A percentile compares a stretch with the other conserved stretches of the same genome.
These are phyloP conservation scores for Petrocephalus zakoni DNA, from an alignment of 2,113 vertebrate species.

Conservation along the genomic window DNA sequence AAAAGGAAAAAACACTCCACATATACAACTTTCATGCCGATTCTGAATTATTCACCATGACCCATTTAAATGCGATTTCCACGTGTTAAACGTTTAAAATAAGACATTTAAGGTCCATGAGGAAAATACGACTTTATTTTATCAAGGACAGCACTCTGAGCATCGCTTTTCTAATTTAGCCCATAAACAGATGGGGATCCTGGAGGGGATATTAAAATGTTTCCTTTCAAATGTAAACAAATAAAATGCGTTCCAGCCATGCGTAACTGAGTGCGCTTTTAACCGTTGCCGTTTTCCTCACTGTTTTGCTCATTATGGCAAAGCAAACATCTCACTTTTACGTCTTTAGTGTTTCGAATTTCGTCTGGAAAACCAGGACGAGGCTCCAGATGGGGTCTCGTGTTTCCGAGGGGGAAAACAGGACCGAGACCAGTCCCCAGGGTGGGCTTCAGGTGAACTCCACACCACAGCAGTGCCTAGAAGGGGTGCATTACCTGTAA, in stretches of 20 bases:
- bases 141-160: background rate
- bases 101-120: background rate
- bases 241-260: conserved; percentile 19
- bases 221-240: conserved; percentile 19
- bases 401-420: background rate
- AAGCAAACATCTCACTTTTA: conserved; percentile 5
- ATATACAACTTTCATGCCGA: background rate
- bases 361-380: background rate
- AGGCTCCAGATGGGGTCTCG: background rate
- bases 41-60: background rate
- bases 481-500: conserved; percentile 76
- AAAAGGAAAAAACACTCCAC: background rate
- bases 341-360: background rate
- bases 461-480: background rate
- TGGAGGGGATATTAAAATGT: conserved; percentile 20
- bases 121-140: background rate
- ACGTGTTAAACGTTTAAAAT: conserved; percentile 3
- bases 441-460: background rate
- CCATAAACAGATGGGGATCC: conserved; percentile 19
- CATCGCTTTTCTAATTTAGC: conserved; percentile 2
- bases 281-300: background rate
- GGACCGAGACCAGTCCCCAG: background rate
- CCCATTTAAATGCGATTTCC: conserved; percentile 4
- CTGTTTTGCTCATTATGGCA: conserved; percentile 16
- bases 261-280: background rate